Evolutionary conservation across 2,888 invertebrate genomes (phyloP).

Genomic region (Sinhomidia bicolor): DNA sequence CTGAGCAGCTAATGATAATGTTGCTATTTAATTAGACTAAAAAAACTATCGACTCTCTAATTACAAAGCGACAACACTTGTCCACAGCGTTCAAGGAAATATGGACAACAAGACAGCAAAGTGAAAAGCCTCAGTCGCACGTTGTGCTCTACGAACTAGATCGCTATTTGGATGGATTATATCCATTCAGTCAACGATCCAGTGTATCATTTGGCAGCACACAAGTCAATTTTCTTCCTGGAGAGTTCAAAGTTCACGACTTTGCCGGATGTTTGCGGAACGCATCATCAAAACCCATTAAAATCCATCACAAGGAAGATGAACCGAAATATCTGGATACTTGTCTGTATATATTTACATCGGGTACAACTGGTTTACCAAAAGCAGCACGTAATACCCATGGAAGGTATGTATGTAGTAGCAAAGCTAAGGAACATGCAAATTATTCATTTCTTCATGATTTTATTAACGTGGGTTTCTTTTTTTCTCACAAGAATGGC

Average conservation of each 20-base stretch:
- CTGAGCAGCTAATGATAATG: not conserved
- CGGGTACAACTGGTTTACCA: conserved; percentile 65
- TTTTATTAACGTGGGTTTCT: not conserved
- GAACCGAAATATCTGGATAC: conserved; percentile 49
- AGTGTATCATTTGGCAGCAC: conserved; percentile 21
- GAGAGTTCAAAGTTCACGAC: conserved; percentile 51
- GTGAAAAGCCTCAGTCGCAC: conserved; percentile 30
- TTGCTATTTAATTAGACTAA: not conserved
- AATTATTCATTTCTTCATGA: not conserved
- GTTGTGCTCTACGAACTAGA: conserved; percentile 59
- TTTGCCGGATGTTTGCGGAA: conserved; percentile 36
- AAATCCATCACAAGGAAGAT: not conserved
- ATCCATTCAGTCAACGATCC: conserved; percentile 46
- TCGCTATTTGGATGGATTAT: conserved; percentile 55
- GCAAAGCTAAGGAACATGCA: not conserved
- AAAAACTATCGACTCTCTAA: not conserved
- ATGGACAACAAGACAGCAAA: conserved; percentile 18
- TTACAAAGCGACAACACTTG: not conserved
- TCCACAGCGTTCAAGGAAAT: conserved; percentile 37
- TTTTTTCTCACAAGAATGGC: not conserved
- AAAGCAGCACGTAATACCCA: conserved; percentile 55
- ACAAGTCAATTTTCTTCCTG: not conserved
- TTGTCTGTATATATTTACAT: conserved; percentile 59
- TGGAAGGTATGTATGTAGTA: conserved; percentile 35
- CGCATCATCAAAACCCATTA: conserved; percentile 41